Conservation (phyloP, 1,140 invertebrate species). For the Neotoxoptera formosana region DNA sequence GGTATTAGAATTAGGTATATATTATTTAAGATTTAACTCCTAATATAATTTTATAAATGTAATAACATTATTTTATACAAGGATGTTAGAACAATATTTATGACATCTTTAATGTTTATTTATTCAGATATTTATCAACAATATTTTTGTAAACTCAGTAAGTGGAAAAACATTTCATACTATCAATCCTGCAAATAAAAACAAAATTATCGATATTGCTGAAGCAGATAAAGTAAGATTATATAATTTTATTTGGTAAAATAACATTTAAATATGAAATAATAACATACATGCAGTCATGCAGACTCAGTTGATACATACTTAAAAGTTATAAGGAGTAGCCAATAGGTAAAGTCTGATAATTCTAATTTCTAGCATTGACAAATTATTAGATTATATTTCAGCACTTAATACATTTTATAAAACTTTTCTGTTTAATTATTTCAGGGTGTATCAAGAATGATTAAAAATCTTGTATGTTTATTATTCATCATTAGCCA, state of each 20-base stretch:
- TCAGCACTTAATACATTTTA: too few species aligned
- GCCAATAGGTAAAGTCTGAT: too few species aligned
- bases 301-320: too few species aligned
- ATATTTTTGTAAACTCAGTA: constrained; percentile 84
- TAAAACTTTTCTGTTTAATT: too few species aligned
- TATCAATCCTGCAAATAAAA: constrained; percentile 82
- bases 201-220: constrained; percentile 79
- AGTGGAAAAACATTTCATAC: constrained; percentile 76
- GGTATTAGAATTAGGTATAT: too few species aligned
- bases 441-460: too few species aligned
- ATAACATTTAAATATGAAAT: background rate
- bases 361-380: too few species aligned
- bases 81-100: background rate
- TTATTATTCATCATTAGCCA: too few species aligned
- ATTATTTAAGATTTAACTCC: background rate
- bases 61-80: background rate
- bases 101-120: background rate
- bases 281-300: background rate
- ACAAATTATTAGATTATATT: too few species aligned
- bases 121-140: constrained; percentile 90
- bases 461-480: too few species aligned
- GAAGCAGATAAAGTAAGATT: constrained; percentile 78
- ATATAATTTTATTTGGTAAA: constrained; percentile 38
- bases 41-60: background rate
- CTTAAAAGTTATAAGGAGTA: too few species aligned